Conservation (phyloP, 2,888 invertebrate genomes). For the Eupithecia centaureata region DNA sequence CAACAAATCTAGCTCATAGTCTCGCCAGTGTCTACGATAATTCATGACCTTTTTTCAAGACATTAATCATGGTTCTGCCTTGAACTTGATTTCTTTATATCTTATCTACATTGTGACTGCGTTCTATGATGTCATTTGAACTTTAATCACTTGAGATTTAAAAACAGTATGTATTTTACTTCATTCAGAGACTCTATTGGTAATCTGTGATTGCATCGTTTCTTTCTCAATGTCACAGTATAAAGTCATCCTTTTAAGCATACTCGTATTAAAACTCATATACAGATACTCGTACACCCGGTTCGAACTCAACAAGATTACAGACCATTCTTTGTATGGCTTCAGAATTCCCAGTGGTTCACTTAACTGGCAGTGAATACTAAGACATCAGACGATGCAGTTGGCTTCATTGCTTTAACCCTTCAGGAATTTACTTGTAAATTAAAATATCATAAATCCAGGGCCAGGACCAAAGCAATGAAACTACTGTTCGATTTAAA, state of each 20-base stretch:
- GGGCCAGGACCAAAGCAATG: slow-evolving; percentile 80
- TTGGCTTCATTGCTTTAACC: slow-evolving; percentile 79
- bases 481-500: slow-evolving; percentile 65
- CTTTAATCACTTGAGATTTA: background rate
- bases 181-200: background rate
- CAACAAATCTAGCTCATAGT: background rate
- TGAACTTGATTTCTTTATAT: background rate
- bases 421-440: slow-evolving; percentile 45
- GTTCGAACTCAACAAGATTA: slow-evolving; percentile 31
- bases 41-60: background rate
- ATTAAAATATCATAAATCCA: slow-evolving; percentile 30
- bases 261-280: slow-evolving; percentile 22
- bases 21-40: background rate
- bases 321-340: slow-evolving; percentile 29
- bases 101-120: background rate
- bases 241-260: slow-evolving; percentile 18
- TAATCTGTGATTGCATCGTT: slow-evolving; percentile 14
- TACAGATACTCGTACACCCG: background rate
- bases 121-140: background rate
- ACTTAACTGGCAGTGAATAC: slow-evolving; percentile 23
- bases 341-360: slow-evolving; percentile 22
- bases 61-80: background rate
- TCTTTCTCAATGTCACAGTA: slow-evolving; percentile 20
- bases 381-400: slow-evolving; percentile 19
- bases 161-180: background rate